A percentile compares a stretch with the other conserved stretches of the same genome.
Conservation (phyloP, 1,140 invertebrate genomes). For the Galleria mellonella region DNA sequence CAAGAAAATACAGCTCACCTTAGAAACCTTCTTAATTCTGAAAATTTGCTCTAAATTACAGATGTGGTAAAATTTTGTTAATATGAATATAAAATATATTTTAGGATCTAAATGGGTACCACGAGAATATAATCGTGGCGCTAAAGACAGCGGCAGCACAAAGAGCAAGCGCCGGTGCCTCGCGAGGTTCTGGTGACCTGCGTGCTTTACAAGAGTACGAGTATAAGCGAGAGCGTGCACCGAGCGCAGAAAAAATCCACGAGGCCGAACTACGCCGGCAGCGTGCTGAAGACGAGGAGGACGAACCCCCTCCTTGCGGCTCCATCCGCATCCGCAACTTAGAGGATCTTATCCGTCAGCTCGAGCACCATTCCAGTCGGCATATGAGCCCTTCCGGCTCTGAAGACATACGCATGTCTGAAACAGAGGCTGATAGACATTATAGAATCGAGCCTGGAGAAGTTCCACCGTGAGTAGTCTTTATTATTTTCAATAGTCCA, state of each 20-base stretch:
- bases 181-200: slow-evolving; percentile 80
- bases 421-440: slow-evolving; percentile 91
- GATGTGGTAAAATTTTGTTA: no score
- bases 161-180: slow-evolving; percentile 76
- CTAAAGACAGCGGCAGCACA: slow-evolving; percentile 86
- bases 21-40: no score
- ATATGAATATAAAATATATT: no score
- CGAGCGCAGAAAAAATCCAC: slow-evolving; percentile 80
- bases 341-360: slow-evolving; percentile 91
- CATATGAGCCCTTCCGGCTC: slow-evolving; percentile 93
- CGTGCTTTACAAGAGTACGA: slow-evolving; percentile 80
- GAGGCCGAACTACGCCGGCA: slow-evolving; percentile 70
- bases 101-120: slow-evolving; percentile 92
- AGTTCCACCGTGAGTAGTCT: slow-evolving; percentile 45
- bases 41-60: no score
- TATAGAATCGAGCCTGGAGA: slow-evolving; percentile 88
- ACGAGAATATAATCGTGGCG: slow-evolving; percentile 92
- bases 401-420: slow-evolving; percentile 93
- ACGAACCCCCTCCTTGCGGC: slow-evolving; percentile 82
- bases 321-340: slow-evolving; percentile 90
- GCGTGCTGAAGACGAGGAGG: slow-evolving; percentile 79
- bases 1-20: no score
- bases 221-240: slow-evolving; percentile 74
- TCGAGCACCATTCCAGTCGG: slow-evolving; percentile 90
- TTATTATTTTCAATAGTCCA: neutral